phyloP scores from a whole-genome alignment of 2,797 vertebrate species.

The Melanogrammus aeglefinus region DNA sequence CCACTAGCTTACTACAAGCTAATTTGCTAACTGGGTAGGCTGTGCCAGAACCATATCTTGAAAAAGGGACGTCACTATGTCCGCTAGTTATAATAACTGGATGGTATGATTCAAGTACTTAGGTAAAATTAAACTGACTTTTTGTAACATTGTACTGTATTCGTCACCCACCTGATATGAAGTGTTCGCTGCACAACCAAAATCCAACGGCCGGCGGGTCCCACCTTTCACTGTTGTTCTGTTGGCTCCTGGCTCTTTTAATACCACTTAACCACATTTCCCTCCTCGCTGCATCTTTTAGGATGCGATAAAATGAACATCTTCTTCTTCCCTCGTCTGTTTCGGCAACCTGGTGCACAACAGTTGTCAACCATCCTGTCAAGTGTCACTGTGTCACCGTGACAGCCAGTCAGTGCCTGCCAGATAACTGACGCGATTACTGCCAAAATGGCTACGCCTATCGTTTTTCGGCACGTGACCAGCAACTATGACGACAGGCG shows the following conservation, averaged over 20 bases:
- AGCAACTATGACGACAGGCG: too few species aligned
- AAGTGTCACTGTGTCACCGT: too few species aligned
- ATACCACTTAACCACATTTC: constrained; percentile 3
- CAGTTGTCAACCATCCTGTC: too few species aligned
- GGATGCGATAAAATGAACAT: constrained; percentile 9
- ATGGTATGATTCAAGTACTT: not conserved
- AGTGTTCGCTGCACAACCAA: constrained; percentile 9
- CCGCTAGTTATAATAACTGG: too few species aligned
- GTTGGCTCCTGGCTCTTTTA: constrained; percentile 2
- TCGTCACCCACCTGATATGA: constrained; percentile 2
- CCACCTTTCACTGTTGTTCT: constrained; percentile 7
- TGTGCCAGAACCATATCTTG: too few species aligned
- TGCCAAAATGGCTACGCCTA: too few species aligned
- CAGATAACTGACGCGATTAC: too few species aligned
- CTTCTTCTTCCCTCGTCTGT: not conserved
- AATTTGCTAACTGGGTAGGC: too few species aligned
- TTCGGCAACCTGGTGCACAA: not conserved
- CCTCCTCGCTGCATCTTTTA: constrained; percentile 4
- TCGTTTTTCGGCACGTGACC: too few species aligned
- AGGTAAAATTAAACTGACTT: not conserved
- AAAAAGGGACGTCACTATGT: too few species aligned
- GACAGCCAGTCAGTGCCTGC: too few species aligned
- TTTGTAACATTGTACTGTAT: not conserved
- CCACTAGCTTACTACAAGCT: too few species aligned
- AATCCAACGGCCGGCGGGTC: constrained; percentile 4